A percentile compares a stretch with the other conserved stretches of the same genome.
phyloP scores from a whole-genome alignment of 1,140 invertebrate species.

The Heterodera schachtii region DNA sequence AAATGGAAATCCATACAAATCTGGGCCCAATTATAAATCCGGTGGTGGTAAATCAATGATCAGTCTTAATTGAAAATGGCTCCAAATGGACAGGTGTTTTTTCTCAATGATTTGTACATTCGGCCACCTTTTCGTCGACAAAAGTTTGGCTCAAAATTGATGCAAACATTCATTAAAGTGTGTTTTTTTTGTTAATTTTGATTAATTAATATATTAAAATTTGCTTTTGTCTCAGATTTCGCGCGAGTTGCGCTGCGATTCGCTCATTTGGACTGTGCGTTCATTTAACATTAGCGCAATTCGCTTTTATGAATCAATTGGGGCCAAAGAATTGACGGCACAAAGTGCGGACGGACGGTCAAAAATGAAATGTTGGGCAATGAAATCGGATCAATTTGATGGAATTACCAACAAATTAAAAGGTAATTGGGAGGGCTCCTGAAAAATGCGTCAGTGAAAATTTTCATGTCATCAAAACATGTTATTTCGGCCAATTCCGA shows the following conservation, averaged over 20 bases:
- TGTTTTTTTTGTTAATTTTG: not conserved
- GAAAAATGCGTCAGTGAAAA: not conserved
- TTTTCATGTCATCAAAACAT: too few species aligned
- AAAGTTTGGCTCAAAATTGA: not conserved
- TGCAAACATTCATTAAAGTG: not conserved
- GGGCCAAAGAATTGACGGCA: not conserved
- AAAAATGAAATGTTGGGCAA: not conserved
- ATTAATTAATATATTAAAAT: not conserved
- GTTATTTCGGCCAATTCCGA: too few species aligned
- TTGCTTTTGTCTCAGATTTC: slow-evolving; percentile 6
- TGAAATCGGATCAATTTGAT: not conserved
- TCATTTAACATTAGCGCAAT: slow-evolving; percentile 7
- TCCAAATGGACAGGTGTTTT: not conserved
- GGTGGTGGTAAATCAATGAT: too few species aligned
- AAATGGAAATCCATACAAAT: too few species aligned
- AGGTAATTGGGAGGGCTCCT: too few species aligned
- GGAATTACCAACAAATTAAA: not conserved
- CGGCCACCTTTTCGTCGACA: slow-evolving; percentile 16
- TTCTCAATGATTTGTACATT: slow-evolving; percentile 15
- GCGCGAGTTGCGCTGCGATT: not conserved
- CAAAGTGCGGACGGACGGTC: not conserved
- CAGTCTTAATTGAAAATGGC: too few species aligned
- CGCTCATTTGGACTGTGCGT: not conserved
- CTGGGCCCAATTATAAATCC: too few species aligned
- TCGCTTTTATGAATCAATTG: slow-evolving; percentile 8